A percentile compares a stretch with the other conserved stretches of the same genome.
Conservation (phyloP, 2,888 invertebrate genomes). For the Aporophyla nigra region DNA sequence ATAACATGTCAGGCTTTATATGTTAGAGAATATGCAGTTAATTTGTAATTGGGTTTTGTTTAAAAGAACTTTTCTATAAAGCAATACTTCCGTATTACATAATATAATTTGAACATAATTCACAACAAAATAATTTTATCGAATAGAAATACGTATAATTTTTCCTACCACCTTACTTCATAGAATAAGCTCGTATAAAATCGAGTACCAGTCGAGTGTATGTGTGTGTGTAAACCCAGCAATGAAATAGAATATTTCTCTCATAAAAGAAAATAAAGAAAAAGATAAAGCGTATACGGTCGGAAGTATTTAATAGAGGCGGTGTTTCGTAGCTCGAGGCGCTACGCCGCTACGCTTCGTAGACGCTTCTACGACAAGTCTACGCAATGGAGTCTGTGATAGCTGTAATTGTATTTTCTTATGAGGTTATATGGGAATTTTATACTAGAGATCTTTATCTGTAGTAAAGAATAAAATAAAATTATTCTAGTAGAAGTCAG, state of each 20-base stretch:
- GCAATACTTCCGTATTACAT: neutral
- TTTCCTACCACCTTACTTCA: slow-evolving; percentile 6
- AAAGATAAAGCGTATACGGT: slow-evolving; percentile 55
- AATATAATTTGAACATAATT: neutral
- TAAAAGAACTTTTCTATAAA: neutral
- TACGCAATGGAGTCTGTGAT: slow-evolving; percentile 58
- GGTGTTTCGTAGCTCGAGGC: slow-evolving; percentile 63
- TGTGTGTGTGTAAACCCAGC: slow-evolving; percentile 15
- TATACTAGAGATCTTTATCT: slow-evolving; percentile 33
- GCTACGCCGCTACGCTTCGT: slow-evolving; percentile 67
- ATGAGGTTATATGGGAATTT: slow-evolving; percentile 35
- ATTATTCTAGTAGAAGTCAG: slow-evolving; percentile 3
- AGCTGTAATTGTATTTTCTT: slow-evolving; percentile 56
- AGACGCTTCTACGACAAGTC: slow-evolving; percentile 57
- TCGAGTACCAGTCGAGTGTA: slow-evolving; percentile 18
- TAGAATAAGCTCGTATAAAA: slow-evolving; percentile 25
- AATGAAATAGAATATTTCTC: slow-evolving; percentile 54
- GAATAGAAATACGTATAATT: neutral
- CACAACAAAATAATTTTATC: neutral
- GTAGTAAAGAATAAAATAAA: slow-evolving; percentile 20
- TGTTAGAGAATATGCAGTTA: neutral
- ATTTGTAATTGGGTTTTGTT: neutral
- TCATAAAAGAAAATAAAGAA: slow-evolving; percentile 61
- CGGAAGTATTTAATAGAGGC: slow-evolving; percentile 65
- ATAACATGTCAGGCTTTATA: neutral